Evolutionary conservation across 1,140 invertebrate genomes (phyloP), one percentile per base, ranked within the genome.

Genomic region (Drosophila pachea): DNA sequence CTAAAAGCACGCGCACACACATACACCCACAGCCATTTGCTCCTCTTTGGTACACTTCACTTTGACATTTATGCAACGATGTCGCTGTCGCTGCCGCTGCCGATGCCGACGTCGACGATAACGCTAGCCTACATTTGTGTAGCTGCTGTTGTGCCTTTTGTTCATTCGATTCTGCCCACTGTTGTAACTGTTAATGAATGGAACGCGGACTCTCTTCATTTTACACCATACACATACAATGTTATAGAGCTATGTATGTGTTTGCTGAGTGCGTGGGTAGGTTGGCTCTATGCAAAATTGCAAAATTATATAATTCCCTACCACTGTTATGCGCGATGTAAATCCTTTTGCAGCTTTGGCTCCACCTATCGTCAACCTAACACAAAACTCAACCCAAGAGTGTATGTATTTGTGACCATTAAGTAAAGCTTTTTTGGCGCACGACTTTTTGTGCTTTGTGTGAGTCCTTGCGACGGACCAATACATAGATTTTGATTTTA

Each of bases 41-140:
- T 65, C 29, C 35, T 32, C 29, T 29, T 32, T 43, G 54, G 48
- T 59, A 62, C 47, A 68, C 64, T 63, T 72, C 73, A 68, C 69
- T 75, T 64, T 75, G 70, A 73, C 70, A 75, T 75, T 73, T 75
- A 75, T 75, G 73, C 73, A 75, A 74, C 68, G 68, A 63, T 71
- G 42, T 40, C 55, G 62, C 29, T 35, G 48, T 35, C 40, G 40
- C 36, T 29, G 22, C 22, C 22, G 1, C 22, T 22, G 22, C 22
- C 40, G 40, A 47, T 16, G 56, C 33, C 35, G 32, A 22, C 49
- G 58, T 7, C 33, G 43, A 52, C 52, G 67, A 60, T 56, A 43
- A 48, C 60, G 72, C 36, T 67, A 74, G 62, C 72, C 68, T 67
- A 72, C 58, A 74, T 74, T 58, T 62, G 45, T 69, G 12, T 56